Evolutionary conservation across 2,113 vertebrate genomes (phyloP).

Genomic region (Enhydra lutris): DNA sequence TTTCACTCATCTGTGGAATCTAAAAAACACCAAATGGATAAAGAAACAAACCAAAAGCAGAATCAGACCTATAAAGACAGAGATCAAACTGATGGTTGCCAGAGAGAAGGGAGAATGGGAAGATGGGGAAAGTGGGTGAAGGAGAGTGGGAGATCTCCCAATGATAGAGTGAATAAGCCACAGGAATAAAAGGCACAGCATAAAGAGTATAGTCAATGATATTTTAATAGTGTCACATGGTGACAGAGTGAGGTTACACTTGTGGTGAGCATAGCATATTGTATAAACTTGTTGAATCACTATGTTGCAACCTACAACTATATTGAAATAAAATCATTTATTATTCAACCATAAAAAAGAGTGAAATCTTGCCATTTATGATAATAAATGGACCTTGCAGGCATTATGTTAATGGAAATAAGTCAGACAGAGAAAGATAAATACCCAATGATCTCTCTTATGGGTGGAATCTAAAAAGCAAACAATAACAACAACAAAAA

Average conservation of each 20-base stretch:
- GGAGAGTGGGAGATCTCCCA: background rate
- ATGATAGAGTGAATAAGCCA: background rate
- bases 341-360: background rate
- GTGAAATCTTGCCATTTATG: background rate
- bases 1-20: background rate
- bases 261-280: background rate
- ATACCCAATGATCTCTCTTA: background rate
- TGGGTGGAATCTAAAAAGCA: background rate
- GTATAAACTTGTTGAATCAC: background rate
- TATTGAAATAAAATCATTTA: background rate
- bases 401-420: background rate
- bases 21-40: background rate
- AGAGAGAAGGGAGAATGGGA: background rate
- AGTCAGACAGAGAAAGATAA: background rate
- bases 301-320: background rate
- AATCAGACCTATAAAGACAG: background rate
- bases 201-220: background rate
- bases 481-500: background rate
- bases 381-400: background rate
- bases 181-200: background rate
- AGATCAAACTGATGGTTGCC: background rate
- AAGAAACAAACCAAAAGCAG: background rate
- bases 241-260: background rate
- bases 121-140: background rate
- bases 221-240: background rate